A percentile compares a stretch with the other conserved stretches of the same genome.
Evolutionary conservation across 2,113 vertebrate species (phyloP).

Genomic region (Apteryx owenii): DNA sequence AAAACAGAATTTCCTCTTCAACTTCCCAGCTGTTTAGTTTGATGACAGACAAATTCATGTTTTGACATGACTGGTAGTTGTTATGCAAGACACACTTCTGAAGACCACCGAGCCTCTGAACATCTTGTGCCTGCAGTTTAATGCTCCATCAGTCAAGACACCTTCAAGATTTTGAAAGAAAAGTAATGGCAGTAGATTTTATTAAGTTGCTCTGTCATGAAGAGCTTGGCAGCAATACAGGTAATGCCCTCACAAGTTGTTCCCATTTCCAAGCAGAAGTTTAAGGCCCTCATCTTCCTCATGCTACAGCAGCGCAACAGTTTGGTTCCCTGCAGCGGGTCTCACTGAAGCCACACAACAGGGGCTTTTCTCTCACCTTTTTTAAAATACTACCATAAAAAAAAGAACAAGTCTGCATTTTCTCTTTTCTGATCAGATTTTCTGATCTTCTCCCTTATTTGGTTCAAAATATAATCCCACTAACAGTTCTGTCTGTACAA

Average conservation of each 20-base stretch:
- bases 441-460: neutral
- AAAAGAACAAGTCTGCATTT: neutral
- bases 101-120: neutral
- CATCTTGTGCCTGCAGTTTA: neutral
- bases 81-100: neutral
- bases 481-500: neutral
- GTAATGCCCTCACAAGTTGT: neutral
- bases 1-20: neutral
- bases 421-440: neutral
- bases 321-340: neutral
- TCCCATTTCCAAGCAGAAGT: neutral
- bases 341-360: neutral
- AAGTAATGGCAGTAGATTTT: neutral
- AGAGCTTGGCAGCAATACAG: neutral
- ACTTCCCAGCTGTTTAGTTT: neutral
- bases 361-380: neutral
- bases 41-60: neutral
- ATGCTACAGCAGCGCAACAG: neutral
- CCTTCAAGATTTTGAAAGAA: neutral
- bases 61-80: neutral
- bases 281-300: neutral
- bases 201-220: neutral
- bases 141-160: fast-evolving
- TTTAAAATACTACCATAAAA: neutral
- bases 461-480: neutral